Conservation (phyloP, 2,113 vertebrate species). For the Lasiurus cinereus region DNA sequence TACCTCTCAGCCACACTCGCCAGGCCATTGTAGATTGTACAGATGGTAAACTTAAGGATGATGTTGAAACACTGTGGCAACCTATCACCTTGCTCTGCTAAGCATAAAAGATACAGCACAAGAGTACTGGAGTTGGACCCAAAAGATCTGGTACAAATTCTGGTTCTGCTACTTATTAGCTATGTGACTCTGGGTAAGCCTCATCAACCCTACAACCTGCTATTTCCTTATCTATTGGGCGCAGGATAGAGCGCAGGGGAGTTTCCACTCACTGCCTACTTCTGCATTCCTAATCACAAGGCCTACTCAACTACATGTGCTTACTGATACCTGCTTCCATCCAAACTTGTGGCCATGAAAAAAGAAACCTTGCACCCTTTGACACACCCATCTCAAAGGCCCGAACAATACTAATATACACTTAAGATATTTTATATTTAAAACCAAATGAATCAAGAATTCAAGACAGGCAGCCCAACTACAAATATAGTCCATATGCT, state of each 20-base stretch:
- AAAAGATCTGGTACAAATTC: background rate
- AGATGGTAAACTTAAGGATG: slow-evolving; percentile 37
- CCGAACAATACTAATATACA: background rate
- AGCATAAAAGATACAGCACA: background rate
- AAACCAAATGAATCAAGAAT: slow-evolving; percentile 17
- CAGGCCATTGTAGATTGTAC: background rate
- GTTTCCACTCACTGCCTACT: background rate
- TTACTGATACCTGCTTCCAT: background rate
- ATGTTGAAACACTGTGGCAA: background rate
- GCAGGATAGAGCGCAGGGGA: background rate
- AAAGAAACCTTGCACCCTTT: background rate
- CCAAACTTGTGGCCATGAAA: background rate
- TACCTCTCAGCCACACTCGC: too few relatives aligned
- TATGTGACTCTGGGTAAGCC: background rate
- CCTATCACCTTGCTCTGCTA: background rate
- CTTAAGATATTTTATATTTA: slow-evolving; percentile 41
- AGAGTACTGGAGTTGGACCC: background rate
- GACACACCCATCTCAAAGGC: background rate
- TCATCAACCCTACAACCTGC: background rate
- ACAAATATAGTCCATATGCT: background rate
- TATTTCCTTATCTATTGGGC: slow-evolving; percentile 46
- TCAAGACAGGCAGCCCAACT: background rate
- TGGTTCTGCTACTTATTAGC: background rate
- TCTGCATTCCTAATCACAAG: slow-evolving; percentile 30
- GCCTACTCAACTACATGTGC: background rate